These are phyloP conservation scores for Novumbra hubbsi DNA, from an alignment of 2,797 vertebrate species.

Conservation along the genomic window DNA sequence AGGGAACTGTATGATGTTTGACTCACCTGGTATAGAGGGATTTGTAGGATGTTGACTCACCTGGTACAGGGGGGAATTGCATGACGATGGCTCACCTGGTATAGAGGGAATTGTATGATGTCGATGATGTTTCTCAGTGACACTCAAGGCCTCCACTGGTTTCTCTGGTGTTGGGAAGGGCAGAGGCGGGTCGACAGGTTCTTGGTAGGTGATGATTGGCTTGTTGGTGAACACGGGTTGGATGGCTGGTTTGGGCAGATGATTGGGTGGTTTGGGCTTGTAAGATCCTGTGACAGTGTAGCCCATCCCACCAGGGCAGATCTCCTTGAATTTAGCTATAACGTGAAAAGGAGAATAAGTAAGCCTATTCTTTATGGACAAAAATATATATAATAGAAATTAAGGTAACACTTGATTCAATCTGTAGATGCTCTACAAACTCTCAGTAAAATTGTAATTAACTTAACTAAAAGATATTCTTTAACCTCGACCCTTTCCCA, in stretches of 20 bases:
- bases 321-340: slow-evolving; percentile 95
- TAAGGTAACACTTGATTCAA: too few relatives aligned
- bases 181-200: slow-evolving; percentile 78
- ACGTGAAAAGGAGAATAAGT: slow-evolving; percentile 21
- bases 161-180: slow-evolving; percentile 88
- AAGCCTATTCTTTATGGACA: too few relatives aligned
- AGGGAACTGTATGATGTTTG: too few relatives aligned
- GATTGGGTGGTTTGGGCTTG: slow-evolving; percentile 56
- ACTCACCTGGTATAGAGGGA: too few relatives aligned
- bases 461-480: too few relatives aligned
- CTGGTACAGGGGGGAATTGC: neutral
- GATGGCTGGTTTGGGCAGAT: slow-evolving; percentile 40
- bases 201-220: slow-evolving; percentile 64
- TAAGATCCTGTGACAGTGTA: slow-evolving; percentile 91
- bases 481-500: too few relatives aligned
- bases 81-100: slow-evolving; percentile 77
- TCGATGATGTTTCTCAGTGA: slow-evolving; percentile 77
- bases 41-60: too few relatives aligned
- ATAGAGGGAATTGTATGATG: slow-evolving; percentile 59
- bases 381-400: neutral
- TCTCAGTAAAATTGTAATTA: too few relatives aligned
- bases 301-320: slow-evolving; percentile 98
- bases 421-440: too few relatives aligned
- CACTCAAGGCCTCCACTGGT: slow-evolving; percentile 86
- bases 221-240: slow-evolving; percentile 70